Base-by-base conservation (phyloP, 2,113 vertebrate genomes). In the Sinocyclocheilus rhinocerous region DNA sequence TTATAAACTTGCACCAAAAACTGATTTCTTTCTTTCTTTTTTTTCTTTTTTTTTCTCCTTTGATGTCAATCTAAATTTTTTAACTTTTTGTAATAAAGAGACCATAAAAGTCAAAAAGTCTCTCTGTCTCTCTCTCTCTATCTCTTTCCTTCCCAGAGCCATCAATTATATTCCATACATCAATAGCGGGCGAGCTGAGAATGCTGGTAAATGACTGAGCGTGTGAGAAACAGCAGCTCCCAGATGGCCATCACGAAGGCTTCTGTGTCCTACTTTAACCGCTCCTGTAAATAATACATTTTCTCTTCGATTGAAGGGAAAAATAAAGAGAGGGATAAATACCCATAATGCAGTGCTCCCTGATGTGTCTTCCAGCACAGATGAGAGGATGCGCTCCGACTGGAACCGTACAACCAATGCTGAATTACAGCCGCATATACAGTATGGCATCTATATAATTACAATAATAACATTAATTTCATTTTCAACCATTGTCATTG, bases 251-350 rank as follows among this genome's bases (percentile, higher is more conserved):
- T 85, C 85, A 84, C 80, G 89, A 91, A 92, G 88, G 88, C 89
- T 89, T 67, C 83, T 61, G 86, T 92, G 90, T 91, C 90, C 91
- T 92, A 91, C 87, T 94, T 93, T 89, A 93, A 90, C 91, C 81
- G 90, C 82, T 83, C 76, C 67, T 89, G 91, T 93, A 92, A 94
- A 93, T 92, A 92, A 94, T 91, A 80, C 90, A 92, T 91, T 81
- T 72, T 4, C 76, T 89, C 79, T 65, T 84, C 20, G 45, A 83
- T 55, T 88, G 69, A 79, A 79, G 80, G 69, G 22, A 88, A 80
- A 76, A 85, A 87, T 73, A 76, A 80, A 88, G 85, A 85, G 77
- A 84, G 79, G 55, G 87, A 83, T 72, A 87, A 81, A 88, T 81
- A 86, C 87, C 87, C 61, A 87, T 72, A 85, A 81, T 86, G 84